Evolutionary conservation across 2,888 invertebrate genomes (phyloP).

Genomic region (Dicycla oo): DNA sequence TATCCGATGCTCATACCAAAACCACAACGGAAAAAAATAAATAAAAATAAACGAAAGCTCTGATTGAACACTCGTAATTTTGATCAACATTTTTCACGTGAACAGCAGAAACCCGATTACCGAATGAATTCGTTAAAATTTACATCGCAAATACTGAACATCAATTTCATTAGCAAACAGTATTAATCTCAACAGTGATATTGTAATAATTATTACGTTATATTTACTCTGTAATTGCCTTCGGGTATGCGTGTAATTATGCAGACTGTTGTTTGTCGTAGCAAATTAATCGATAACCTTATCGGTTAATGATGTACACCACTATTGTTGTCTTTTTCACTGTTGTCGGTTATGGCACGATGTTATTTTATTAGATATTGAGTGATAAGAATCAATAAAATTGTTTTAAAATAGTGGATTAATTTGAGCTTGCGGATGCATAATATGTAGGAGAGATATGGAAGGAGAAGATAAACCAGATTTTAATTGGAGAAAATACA

Average conservation of each 20-base stretch:
- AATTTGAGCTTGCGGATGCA: too few species aligned
- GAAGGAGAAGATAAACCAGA: too few species aligned
- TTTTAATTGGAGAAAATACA: too few species aligned
- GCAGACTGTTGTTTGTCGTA: conserved; percentile 67
- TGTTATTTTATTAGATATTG: neutral
- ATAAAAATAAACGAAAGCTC: conserved; percentile 26
- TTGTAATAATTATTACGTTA: neutral
- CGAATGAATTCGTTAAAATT: conserved; percentile 66
- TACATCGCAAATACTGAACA: conserved; percentile 70
- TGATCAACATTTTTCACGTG: conserved; percentile 52
- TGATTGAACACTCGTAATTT: conserved; percentile 44
- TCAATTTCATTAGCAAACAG: conserved; percentile 76
- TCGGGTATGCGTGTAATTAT: conserved; percentile 71
- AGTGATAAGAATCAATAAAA: too few species aligned
- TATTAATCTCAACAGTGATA: conserved; percentile 69
- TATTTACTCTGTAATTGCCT: conserved; percentile 72
- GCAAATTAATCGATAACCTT: conserved; percentile 63
- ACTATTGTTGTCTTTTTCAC: conserved; percentile 30
- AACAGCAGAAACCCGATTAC: conserved; percentile 50
- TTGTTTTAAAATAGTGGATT: too few species aligned
- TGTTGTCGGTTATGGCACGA: neutral
- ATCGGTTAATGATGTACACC: conserved; percentile 40
- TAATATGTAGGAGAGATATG: too few species aligned
- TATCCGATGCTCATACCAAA: conserved; percentile 1
- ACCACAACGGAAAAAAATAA: conserved; percentile 11